Base-by-base conservation (phyloP, 2,113 vertebrate species). In the Scomber japonicus region DNA sequence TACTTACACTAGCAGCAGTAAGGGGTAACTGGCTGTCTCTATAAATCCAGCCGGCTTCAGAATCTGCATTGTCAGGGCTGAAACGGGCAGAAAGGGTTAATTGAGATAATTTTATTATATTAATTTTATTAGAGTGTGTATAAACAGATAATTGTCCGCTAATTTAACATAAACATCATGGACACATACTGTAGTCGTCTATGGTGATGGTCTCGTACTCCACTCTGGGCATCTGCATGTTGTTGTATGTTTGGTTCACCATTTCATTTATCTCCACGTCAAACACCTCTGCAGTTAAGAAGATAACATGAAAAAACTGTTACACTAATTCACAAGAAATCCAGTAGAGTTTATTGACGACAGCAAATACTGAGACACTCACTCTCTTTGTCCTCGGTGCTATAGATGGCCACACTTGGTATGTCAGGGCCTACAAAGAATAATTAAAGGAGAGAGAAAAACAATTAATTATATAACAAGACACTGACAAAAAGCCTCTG, bases 1-100 rank as follows among this genome's bases (percentile, higher is more conserved):
- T 91, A 97, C 98, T 97, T 87, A 99, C 98, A 99, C 97, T 15
- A 99, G 89, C 81, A 99, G 94, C 57, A 99, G 95, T 89, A 99
- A 81, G 0, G 98, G 98, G 85, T 99, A 99, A 89, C 97, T 96
- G 0, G 93, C 55, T 0, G 96, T 96, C 1, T 97, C 95, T 0
- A 90, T 67, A 78, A 99, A 99, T 16, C 93, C 96, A 0, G 97
- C 97, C 0, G 98, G 98, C 91, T 97, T 99, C 83, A 98, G 92
- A 81, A 99, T 96, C 95, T 99, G 96, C 94, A 98, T 92, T 0
- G 95, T 96, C 85, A 99, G 92, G 74, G 86, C 98, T 99, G 54
- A 0, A 85, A 89, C 61, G 85, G n/a, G 85, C 0, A 69, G 21
- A 53, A 60, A 12, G 44, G 4, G 48, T 71, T n/a, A 75, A 15